These are phyloP conservation scores for Anser brachyrhynchus DNA, from an alignment of 2,113 vertebrate species.

Conservation along the genomic window DNA sequence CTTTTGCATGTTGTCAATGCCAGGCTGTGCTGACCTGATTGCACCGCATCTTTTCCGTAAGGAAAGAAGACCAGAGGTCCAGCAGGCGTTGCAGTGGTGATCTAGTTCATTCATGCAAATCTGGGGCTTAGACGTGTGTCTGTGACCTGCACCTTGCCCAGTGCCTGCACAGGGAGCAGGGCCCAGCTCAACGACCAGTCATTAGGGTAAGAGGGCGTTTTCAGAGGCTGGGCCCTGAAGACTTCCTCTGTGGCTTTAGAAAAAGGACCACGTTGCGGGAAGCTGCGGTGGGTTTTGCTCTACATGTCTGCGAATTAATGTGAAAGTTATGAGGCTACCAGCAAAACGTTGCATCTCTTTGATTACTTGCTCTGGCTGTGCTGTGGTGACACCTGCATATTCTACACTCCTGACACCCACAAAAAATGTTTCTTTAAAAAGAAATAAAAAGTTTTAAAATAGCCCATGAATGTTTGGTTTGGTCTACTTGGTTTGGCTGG, in stretches of 20 bases:
- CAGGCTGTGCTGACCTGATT: neutral
- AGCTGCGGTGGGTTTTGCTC: neutral
- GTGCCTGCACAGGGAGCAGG: rapidly evolving
- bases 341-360: neutral
- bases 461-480: neutral
- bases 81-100: rapidly evolving
- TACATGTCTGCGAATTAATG: neutral
- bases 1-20: rapidly evolving
- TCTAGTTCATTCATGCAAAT: neutral
- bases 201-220: neutral
- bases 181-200: neutral
- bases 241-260: neutral
- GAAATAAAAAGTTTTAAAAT: neutral
- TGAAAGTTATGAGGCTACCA: neutral
- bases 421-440: neutral
- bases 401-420: neutral
- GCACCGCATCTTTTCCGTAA: rapidly evolving
- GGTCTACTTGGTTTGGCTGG: neutral
- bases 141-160: neutral
- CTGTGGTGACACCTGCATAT: neutral
- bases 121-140: rapidly evolving
- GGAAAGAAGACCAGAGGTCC: neutral
- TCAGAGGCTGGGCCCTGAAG: neutral
- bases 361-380: neutral
- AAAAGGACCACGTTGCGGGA: neutral